Evolutionary conservation across 2,113 vertebrate genomes (phyloP).

Genomic region (Oreocharis arfaki): DNA sequence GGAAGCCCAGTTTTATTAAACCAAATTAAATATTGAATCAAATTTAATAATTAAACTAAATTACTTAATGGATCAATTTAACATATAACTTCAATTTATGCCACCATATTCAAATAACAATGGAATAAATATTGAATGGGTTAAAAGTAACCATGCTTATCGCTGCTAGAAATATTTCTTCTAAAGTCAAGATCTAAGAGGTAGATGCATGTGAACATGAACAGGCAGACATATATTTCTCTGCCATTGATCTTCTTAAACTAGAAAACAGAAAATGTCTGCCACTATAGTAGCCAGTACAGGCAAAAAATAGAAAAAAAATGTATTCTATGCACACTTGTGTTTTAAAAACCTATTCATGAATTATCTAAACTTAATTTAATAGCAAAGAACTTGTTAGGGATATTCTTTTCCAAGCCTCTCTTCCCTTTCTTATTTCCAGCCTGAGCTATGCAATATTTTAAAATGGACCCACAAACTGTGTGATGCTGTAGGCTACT

Average conservation of each 20-base stretch:
- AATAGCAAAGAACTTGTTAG: neutral
- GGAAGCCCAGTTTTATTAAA: slow-evolving; percentile 74
- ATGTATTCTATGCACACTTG: neutral
- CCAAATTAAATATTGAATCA: slow-evolving; percentile 81
- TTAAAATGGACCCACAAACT: neutral
- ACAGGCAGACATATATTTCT: neutral
- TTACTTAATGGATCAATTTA: slow-evolving; percentile 74
- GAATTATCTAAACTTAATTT: neutral
- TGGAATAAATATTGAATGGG: slow-evolving; percentile 63
- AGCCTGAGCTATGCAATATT: neutral
- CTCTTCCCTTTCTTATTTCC: neutral
- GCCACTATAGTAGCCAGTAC: neutral
- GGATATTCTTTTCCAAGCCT: neutral
- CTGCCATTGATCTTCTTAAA: neutral
- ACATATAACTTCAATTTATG: slow-evolving; percentile 61
- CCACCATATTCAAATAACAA: slow-evolving; percentile 19
- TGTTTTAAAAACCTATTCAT: neutral
- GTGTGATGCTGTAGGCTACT: neutral
- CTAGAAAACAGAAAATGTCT: neutral
- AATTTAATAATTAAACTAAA: slow-evolving; percentile 82
- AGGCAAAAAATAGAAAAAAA: neutral
- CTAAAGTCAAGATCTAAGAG: neutral
- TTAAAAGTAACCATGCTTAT: slow-evolving; percentile 45
- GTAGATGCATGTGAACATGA: neutral
- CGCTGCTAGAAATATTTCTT: neutral